Conservation (phyloP, 2,888 invertebrate genomes). For the Diarsia rubi region DNA sequence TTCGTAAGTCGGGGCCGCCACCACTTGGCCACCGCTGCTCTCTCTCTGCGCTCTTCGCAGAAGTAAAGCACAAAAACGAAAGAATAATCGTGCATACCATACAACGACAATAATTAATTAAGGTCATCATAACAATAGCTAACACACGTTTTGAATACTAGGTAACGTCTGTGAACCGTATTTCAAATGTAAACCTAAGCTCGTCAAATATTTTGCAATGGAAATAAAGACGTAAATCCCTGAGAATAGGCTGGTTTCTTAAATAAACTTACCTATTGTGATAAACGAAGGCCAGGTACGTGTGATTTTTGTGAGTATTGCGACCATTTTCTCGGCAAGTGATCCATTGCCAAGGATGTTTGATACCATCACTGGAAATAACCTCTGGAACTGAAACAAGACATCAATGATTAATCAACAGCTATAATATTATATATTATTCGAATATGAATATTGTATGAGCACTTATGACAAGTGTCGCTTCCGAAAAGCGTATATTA, state of each 20-base stretch:
- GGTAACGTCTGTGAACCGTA: no score
- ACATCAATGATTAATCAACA: not conserved
- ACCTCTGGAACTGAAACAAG: conserved; percentile 84
- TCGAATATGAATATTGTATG: conserved; percentile 1
- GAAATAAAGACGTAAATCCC: not conserved
- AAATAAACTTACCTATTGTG: conserved; percentile 81
- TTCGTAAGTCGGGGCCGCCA: no score
- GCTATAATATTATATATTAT: conserved; percentile 6
- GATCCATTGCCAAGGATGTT: conserved; percentile 88
- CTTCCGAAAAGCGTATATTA: not conserved
- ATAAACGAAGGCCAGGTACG: conserved; percentile 88
- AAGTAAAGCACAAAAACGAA: not conserved
- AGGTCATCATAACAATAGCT: not conserved
- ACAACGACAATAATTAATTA: not conserved
- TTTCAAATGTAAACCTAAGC: not conserved
- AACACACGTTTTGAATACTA: not conserved
- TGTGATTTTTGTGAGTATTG: conserved; percentile 87
- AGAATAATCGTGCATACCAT: not conserved
- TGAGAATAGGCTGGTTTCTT: not conserved
- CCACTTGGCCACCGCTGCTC: no score
- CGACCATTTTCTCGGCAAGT: conserved; percentile 88
- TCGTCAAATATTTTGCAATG: not conserved
- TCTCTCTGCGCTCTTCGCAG: no score
- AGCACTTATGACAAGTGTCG: conserved; percentile 3
- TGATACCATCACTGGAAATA: conserved; percentile 89